Evolutionary conservation across 1,140 invertebrate genomes (phyloP), one percentile per base, ranked within the genome.

Genomic region (Laupala kohalensis): DNA sequence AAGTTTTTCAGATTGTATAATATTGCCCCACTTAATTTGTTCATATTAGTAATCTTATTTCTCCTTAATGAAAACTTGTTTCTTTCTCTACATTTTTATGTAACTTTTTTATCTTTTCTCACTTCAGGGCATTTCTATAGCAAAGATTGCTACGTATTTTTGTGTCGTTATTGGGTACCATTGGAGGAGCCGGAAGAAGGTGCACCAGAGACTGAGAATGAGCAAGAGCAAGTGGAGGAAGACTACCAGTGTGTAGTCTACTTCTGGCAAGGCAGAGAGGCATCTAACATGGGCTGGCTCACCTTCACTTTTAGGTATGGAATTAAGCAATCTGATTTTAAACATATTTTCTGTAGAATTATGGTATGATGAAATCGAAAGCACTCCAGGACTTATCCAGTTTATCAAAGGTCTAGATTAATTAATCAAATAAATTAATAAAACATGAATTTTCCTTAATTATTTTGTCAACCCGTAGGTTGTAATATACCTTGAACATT

Each of bases 201-300:
- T 4, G 74, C 79, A 63, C 88, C 90, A 72, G 84, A 84, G 23
- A 87, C 87, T 3, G 88, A 85, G 28, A 84, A 86, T 3, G 88
- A 90, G 53, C 83, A 84, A 29, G 85, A 86, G 29, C 86, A 86
- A 64, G 84, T 86, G 62, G 91, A 94, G 77, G 94, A 96, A 76
- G 93, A 97, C 79, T 95, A 92, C 75, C 93, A 97, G 77, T 98
- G 94, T 83, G 94, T 97, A 37, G 96, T 99, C 9, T 99, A 99
- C 80, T 99, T 99, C 82, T 99, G 97, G 97, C 97, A 99, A 84
- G 96, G 96, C 0, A 83, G 97, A 74, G 91, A 97, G 78, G 96
- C 97, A 4, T 91, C 92, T 65, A 99, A 99, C 82, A 99, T 99
- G 96, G 97, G 97, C 25, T 99, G 97, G 97, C 85, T 99, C 0